phyloP scores from a whole-genome alignment of 2,797 vertebrate genomes.

The Nothura maculosa region DNA sequence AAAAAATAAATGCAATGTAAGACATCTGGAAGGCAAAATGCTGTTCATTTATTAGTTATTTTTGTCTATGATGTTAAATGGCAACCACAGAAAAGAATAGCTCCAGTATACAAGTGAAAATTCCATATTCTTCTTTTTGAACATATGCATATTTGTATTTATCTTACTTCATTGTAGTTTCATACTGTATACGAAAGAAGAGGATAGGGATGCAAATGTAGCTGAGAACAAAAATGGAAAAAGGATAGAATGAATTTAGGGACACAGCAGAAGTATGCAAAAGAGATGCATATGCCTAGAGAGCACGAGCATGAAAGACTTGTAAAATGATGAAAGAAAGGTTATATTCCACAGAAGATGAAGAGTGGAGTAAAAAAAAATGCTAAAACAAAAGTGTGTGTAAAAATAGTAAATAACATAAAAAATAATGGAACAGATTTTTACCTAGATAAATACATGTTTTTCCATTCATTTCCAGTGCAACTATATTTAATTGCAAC shows the following conservation, averaged over 20 bases:
- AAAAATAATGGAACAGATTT: not conserved
- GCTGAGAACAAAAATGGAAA: slow-evolving; percentile 6
- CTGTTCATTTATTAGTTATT: not conserved
- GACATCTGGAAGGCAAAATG: not conserved
- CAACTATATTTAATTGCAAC: not conserved
- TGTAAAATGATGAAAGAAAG: not conserved
- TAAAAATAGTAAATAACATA: not conserved
- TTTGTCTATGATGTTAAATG: not conserved
- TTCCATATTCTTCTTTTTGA: slow-evolving; percentile 9
- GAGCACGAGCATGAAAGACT: not conserved
- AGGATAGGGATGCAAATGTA: slow-evolving; percentile 6
- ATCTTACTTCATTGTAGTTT: not conserved
- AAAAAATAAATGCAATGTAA: slow-evolving; percentile 22
- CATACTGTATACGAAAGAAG: not conserved
- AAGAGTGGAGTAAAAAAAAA: not conserved
- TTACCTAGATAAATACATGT: not conserved
- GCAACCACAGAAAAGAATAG: not conserved
- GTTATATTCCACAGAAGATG: not conserved
- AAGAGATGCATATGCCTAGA: not conserved
- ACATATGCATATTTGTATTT: slow-evolving; percentile 14
- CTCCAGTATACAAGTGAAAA: not conserved
- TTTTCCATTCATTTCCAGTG: not conserved
- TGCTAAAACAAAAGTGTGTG: not conserved
- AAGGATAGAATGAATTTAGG: slow-evolving; percentile 10
- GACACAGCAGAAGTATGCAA: not conserved